phyloP scores from a whole-genome alignment of 2,113 vertebrate species.

The Kryptolebias marmoratus region DNA sequence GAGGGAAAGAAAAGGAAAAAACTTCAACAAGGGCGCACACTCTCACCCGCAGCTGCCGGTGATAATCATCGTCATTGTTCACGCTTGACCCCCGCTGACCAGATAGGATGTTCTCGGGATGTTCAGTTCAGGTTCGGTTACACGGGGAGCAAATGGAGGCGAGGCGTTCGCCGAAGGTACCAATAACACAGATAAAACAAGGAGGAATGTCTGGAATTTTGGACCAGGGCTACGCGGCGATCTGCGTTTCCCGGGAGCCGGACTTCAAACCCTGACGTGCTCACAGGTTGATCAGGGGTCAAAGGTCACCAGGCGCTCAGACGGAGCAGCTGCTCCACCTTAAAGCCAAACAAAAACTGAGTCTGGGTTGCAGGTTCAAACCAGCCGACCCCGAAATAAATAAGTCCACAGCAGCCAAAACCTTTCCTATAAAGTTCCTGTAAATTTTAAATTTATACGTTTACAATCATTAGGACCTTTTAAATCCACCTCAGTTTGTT shows the following conservation, averaged over 20 bases:
- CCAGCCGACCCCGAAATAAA: background rate
- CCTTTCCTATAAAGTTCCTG: no score
- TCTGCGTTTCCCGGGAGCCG: no score
- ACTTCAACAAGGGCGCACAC: conserved; percentile 25
- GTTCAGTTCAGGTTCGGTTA: conserved; percentile 15
- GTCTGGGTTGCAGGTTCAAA: conserved; percentile 39
- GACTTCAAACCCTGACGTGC: no score
- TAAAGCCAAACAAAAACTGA: no score
- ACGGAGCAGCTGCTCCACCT: no score
- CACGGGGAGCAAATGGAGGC: background rate
- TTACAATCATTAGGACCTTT: no score
- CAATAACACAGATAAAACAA: background rate
- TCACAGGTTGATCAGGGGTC: no score
- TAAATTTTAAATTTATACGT: no score
- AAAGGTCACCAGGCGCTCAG: no score
- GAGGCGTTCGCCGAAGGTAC: background rate
- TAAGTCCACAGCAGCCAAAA: background rate
- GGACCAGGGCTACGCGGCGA: background rate
- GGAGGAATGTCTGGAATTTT: background rate
- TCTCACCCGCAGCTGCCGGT: conserved; percentile 47
- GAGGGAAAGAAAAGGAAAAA: conserved; percentile 60
- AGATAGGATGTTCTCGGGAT: conserved; percentile 21
- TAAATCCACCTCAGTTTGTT: no score
- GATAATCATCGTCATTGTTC: conserved; percentile 48
- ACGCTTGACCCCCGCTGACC: conserved; percentile 52